Percentiles rank a stretch among this genome's conserved stretches.
These are phyloP conservation scores for Coenobita brevimanus DNA, from an alignment of 1,140 invertebrate species.

Conservation along the genomic window DNA sequence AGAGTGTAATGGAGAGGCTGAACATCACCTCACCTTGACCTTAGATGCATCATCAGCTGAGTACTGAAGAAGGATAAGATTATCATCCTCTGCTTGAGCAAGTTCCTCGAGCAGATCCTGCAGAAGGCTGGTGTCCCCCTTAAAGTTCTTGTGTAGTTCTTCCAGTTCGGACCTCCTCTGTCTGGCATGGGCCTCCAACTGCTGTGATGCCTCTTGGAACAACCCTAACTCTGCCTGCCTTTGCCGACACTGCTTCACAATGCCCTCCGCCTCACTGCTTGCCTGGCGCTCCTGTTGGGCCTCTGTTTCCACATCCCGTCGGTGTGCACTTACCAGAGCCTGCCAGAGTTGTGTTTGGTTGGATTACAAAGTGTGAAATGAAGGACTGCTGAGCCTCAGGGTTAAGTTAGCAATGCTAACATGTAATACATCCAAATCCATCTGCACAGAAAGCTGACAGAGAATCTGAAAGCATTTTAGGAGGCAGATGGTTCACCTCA, in stretches of 20 bases:
- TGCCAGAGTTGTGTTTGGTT: not conserved
- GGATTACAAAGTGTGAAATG: no score
- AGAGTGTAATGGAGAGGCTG: not conserved
- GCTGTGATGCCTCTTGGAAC: constrained; percentile 41
- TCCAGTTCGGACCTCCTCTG: constrained; percentile 42
- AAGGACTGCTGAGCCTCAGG: no score
- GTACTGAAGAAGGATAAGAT: constrained; percentile 54
- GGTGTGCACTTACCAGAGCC: constrained; percentile 20
- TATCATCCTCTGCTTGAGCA: constrained; percentile 48
- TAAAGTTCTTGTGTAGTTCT: constrained; percentile 45
- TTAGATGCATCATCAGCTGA: constrained; percentile 55
- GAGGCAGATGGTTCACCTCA: no score
- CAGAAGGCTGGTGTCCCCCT: constrained; percentile 45
- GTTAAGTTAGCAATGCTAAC: no score
- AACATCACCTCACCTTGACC: constrained; percentile 29
- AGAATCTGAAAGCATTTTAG: no score
- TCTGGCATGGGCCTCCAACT: constrained; percentile 22
- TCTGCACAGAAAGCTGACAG: no score
- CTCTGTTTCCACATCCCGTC: constrained; percentile 26
- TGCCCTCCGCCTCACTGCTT: constrained; percentile 43
- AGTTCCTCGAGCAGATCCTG: constrained; percentile 51
- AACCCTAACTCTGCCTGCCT: constrained; percentile 20
- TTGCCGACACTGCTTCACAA: constrained; percentile 33
- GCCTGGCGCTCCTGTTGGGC: constrained; percentile 29
- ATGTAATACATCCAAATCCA: no score